Evolutionary conservation across 2,888 invertebrate species (phyloP).

Genomic region (Hemithea aestivaria): DNA sequence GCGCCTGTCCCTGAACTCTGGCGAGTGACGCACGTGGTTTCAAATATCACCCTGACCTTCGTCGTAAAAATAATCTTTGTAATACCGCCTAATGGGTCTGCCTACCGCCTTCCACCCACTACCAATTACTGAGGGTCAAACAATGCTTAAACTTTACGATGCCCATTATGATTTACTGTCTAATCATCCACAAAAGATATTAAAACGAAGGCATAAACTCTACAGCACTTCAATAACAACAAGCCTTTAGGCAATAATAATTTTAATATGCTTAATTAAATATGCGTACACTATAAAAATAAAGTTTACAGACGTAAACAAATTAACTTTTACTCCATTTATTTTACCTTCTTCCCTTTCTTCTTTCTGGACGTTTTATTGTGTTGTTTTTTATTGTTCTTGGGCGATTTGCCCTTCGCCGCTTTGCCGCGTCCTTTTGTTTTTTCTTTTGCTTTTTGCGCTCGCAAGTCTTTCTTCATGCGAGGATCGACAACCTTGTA

Average conservation of each 20-base stretch:
- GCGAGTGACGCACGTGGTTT: slow-evolving; percentile 71
- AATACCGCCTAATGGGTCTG: slow-evolving; percentile 44
- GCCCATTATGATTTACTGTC: slow-evolving; percentile 1
- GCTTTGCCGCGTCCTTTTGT: slow-evolving; percentile 73
- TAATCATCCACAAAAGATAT: slow-evolving; percentile 1
- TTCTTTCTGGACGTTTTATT: slow-evolving; percentile 42
- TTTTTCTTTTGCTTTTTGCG: slow-evolving; percentile 81
- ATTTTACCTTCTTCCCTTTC: slow-evolving; percentile 54
- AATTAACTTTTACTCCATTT: slow-evolving; percentile 19
- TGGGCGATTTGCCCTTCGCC: slow-evolving; percentile 37
- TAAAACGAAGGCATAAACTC: too few species aligned
- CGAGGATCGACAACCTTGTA: slow-evolving; percentile 97
- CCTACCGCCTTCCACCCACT: slow-evolving; percentile 30
- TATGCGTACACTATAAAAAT: too few species aligned
- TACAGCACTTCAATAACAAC: too few species aligned
- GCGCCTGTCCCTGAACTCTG: slow-evolving; percentile 71
- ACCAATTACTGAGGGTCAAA: slow-evolving; percentile 30
- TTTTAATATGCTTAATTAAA: too few species aligned
- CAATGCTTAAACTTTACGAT: slow-evolving; percentile 8
- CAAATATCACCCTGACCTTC: slow-evolving; percentile 70
- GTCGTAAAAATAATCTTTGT: slow-evolving; percentile 59
- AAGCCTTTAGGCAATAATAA: too few species aligned
- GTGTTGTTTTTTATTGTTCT: slow-evolving; percentile 26
- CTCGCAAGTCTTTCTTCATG: slow-evolving; percentile 95
- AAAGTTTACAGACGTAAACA: slow-evolving; percentile 3